Conservation (phyloP, 1,140 invertebrate species). For the Zaprionus capensis region DNA sequence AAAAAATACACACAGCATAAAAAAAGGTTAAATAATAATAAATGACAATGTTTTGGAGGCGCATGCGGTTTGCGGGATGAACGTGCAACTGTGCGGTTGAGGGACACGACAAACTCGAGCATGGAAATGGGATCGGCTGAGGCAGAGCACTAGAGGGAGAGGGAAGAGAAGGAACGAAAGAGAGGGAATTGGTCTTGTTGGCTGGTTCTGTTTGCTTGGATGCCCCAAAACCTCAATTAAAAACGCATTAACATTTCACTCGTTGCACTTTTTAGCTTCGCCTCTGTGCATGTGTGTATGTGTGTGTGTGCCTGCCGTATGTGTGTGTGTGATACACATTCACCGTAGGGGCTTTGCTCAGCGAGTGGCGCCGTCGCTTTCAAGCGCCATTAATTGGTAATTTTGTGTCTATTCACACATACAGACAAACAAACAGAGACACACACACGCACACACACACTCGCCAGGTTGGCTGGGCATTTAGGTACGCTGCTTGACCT, state of each 20-base stretch:
- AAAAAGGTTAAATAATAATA: conserved; percentile 75
- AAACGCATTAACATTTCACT: conserved; percentile 84
- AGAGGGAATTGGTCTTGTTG: conserved; percentile 25
- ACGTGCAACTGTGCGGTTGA: conserved; percentile 8
- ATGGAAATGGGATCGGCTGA: background rate
- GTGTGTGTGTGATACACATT: conserved; percentile 62
- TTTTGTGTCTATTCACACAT: conserved; percentile 58
- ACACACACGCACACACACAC: conserved; percentile 17
- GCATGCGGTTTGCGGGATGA: conserved; percentile 53
- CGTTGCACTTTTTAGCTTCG: conserved; percentile 62
- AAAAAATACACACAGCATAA: conserved; percentile 8
- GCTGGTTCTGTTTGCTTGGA: conserved; percentile 58
- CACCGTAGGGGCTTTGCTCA: conserved; percentile 66
- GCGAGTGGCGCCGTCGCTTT: conserved; percentile 72
- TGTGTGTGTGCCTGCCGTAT: conserved; percentile 40
- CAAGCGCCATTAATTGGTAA: conserved; percentile 76
- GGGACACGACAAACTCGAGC: background rate
- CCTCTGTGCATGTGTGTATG: conserved; percentile 27
- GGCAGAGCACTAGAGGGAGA: background rate
- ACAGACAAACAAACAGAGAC: conserved; percentile 12
- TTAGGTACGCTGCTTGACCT: conserved; percentile 82
- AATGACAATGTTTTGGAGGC: conserved; percentile 74
- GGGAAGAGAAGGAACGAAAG: background rate
- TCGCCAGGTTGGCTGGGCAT: conserved; percentile 55
- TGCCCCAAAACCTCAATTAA: conserved; percentile 83